phyloP scores from a whole-genome alignment of 1,140 invertebrate genomes.

The Euura saliciscinereae region DNA sequence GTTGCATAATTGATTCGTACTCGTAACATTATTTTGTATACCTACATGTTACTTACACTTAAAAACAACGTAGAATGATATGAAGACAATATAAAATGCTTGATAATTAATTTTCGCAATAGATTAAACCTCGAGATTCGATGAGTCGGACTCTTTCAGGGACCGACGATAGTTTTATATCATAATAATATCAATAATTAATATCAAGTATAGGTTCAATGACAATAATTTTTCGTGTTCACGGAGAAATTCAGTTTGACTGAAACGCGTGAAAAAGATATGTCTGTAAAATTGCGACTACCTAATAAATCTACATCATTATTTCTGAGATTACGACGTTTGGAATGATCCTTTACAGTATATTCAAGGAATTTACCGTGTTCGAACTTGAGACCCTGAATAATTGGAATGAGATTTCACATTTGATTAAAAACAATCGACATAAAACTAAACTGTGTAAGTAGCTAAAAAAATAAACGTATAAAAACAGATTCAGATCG shows the following conservation, averaged over 20 bases:
- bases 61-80: neutral
- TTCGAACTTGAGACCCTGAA: constrained; percentile 2
- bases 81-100: neutral
- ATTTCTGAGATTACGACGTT: neutral
- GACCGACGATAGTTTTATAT: neutral
- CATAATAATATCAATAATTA: neutral
- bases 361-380: neutral
- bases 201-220: neutral
- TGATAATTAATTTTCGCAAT: neutral
- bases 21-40: neutral
- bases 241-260: neutral
- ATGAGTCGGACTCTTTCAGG: neutral
- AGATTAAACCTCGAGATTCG: neutral
- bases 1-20: neutral
- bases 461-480: constrained; percentile 40
- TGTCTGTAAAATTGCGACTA: neutral
- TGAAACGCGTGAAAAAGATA: neutral
- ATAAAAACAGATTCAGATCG: constrained; percentile 29
- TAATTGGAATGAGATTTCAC: constrained; percentile 16
- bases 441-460: constrained; percentile 27
- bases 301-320: neutral
- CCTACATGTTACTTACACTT: neutral
- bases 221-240: neutral
- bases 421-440: constrained; percentile 12
- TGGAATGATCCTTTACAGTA: neutral